Conservation (phyloP, 2,888 invertebrate genomes). For the Cosmopolites sordidus region DNA sequence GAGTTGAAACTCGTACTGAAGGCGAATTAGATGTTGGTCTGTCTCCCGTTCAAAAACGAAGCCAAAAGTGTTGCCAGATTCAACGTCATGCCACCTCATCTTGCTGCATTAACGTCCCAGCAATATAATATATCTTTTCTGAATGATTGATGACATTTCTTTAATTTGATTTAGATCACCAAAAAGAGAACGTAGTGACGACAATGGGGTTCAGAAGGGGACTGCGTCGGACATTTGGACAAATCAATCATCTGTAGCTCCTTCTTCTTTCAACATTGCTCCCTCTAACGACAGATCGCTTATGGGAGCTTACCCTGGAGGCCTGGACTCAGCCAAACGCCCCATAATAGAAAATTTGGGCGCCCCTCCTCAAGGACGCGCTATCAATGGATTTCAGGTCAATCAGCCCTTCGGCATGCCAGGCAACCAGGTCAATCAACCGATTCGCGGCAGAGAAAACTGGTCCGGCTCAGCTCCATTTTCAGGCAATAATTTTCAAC, state of each 20-base stretch:
- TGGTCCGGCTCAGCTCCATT: slow-evolving; percentile 17
- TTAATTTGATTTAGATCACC: slow-evolving; percentile 48
- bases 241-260: neutral
- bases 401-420: neutral
- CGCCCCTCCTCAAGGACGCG: slow-evolving; percentile 3
- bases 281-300: slow-evolving; percentile 8
- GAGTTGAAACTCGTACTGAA: too few relatives aligned
- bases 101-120: too few relatives aligned
- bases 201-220: slow-evolving; percentile 6
- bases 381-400: slow-evolving; percentile 7
- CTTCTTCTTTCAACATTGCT: slow-evolving; percentile 2
- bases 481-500: neutral
- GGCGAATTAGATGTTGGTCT: too few relatives aligned
- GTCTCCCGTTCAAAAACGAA: too few relatives aligned
- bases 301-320: slow-evolving; percentile 29
- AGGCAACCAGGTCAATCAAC: neutral
- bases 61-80: too few relatives aligned
- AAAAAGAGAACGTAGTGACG: slow-evolving; percentile 34
- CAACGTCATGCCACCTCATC: too few relatives aligned
- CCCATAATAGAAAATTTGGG: neutral
- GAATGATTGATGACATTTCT: too few relatives aligned
- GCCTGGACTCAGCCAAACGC: slow-evolving; percentile 42
- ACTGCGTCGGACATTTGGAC: slow-evolving; percentile 31
- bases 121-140: too few relatives aligned
- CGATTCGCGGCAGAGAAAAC: slow-evolving; percentile 9